Percentiles rank a stretch among this genome's conserved stretches.
These are phyloP conservation scores for Xestia c-nigrum DNA, from an alignment of 2,888 invertebrate genomes.

Conservation along the genomic window DNA sequence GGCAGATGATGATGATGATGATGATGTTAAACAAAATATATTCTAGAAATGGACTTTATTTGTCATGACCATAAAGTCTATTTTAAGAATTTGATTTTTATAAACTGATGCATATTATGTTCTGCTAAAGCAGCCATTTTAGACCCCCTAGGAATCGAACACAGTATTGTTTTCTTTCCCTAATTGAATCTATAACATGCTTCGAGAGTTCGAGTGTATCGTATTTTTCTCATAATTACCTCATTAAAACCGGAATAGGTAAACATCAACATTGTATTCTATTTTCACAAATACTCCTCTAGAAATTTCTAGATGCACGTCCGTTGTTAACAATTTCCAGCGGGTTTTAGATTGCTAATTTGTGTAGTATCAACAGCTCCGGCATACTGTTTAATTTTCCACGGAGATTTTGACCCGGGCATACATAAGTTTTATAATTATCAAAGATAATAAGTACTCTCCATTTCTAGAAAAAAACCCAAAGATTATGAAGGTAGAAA, in stretches of 20 bases:
- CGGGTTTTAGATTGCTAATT: constrained; percentile 59
- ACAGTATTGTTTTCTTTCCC: background rate
- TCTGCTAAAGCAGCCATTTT: too few species aligned
- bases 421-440: constrained; percentile 6
- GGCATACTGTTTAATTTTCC: constrained; percentile 53
- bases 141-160: too few species aligned
- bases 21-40: too few species aligned
- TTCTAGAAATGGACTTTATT: too few species aligned
- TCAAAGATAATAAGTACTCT: background rate
- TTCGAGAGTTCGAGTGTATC: background rate
- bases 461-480: background rate
- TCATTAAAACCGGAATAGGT: constrained; percentile 10
- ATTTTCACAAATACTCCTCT: constrained; percentile 30
- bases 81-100: too few species aligned
- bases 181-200: constrained; percentile 1
- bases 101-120: too few species aligned
- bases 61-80: too few species aligned
- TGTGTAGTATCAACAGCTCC: constrained; percentile 53
- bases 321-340: constrained; percentile 51
- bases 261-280: constrained; percentile 27
- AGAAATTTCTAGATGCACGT: constrained; percentile 42
- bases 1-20: too few species aligned
- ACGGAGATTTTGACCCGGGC: constrained; percentile 25
- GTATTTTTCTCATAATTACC: constrained; percentile 13
- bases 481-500: background rate